A percentile compares a stretch with the other conserved stretches of the same genome.
phyloP scores from a whole-genome alignment of 2,797 vertebrate genomes.

The Girardinus metallicus region DNA sequence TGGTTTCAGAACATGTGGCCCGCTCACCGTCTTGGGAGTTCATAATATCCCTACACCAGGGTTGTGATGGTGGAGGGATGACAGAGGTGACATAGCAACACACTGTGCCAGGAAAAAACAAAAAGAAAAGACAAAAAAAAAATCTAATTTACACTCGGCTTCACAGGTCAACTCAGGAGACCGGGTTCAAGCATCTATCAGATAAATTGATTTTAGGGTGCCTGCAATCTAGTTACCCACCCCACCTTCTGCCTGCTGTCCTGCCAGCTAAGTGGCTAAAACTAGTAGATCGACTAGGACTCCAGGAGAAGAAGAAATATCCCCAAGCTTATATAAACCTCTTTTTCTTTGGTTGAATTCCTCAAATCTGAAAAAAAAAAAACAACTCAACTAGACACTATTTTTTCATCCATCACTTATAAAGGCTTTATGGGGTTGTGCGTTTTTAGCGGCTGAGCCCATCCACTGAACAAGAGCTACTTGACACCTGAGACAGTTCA shows the following conservation, averaged over 20 bases:
- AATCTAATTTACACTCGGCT: conserved; percentile 75
- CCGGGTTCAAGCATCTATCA: conserved; percentile 72
- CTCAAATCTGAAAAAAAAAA: not conserved
- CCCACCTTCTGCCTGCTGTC: conserved; percentile 51
- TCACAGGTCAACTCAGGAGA: conserved; percentile 64
- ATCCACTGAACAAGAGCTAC: not conserved
- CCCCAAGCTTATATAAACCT: not conserved
- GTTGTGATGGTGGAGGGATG: conserved; percentile 36
- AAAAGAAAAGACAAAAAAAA: conserved; percentile 45
- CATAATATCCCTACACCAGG: conserved; percentile 57
- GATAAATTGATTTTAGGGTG: conserved; percentile 72
- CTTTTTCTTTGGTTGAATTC: not conserved
- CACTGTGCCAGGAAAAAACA: conserved; percentile 4
- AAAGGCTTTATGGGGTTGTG: not conserved
- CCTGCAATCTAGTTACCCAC: conserved; percentile 68
- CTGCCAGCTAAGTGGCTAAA: conserved; percentile 55
- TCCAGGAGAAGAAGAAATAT: not conserved
- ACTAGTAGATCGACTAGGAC: conserved; percentile 26
- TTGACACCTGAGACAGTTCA: conserved; percentile 12
- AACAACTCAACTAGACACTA: not conserved
- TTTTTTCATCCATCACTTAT: not conserved
- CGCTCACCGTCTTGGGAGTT: conserved; percentile 38
- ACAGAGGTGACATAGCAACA: conserved; percentile 62
- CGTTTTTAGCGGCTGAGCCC: not conserved
- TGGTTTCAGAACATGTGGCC: conserved; percentile 36